Evolutionary conservation across 2,797 vertebrate species (phyloP), one percentile per base, ranked within the genome.

Genomic region (Sebastes kiyomatsui): DNA sequence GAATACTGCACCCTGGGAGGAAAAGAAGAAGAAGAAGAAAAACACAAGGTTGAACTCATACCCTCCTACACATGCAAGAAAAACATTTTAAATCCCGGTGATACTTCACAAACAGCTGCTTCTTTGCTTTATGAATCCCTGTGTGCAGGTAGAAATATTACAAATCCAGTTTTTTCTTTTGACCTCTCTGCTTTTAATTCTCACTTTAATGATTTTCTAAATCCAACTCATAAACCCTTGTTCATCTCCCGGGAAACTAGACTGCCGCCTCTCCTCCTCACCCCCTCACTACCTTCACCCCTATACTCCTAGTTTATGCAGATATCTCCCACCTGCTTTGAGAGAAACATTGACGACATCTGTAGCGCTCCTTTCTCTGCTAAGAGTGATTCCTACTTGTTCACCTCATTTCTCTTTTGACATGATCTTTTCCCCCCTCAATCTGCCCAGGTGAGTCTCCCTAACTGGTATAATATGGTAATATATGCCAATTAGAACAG

Each of bases 1-100:
- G 94, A 99, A 99, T 83, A 98, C 94, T 59, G 98, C 98, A 65
- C 97, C 97, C 98, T 99, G 80, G 78, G 80, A 80, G 61, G 20
- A 35, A 11, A 33, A 35, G 33, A 35, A 52, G 20, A 35, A 52
- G 13, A 35, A 56, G 18, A 67, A 72, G 28, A 54, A 84, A 74
- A 81, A 80, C 38, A 78, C 23, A 84, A 62, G 42, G 32, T 65
- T 79, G 66, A 72, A 75, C 46, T 84, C 81, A 62, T 25, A 72
- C 6, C 72, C 79, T 75, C 89, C 87, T 67, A 93, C 90, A 82
- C 74, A 76, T 2, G 22, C 7, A 77, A 54, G 54, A 49, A 35
- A 79, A 73, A 76, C 52, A 60, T 62, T 42, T 23, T 28, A 28
- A 71, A 59, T 38, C 28, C 28, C 5, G 6, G 5, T 9, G 65